phyloP scores from a whole-genome alignment of 2,888 invertebrate species.

The Synanthedon andrenaeformis region DNA sequence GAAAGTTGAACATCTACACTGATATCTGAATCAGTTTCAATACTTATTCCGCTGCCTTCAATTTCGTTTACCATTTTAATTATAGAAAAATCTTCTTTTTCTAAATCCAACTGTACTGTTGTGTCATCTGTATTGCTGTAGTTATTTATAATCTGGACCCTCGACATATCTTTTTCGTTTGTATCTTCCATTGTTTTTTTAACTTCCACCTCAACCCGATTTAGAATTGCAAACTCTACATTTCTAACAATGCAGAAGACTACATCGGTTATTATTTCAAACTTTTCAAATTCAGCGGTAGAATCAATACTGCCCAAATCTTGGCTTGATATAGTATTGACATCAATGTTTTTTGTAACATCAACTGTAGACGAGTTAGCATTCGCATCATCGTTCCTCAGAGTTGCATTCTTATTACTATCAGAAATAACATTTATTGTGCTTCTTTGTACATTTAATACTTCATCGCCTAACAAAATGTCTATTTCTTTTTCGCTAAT shows the following conservation, averaged over 20 bases:
- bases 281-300: constrained; percentile 53
- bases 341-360: not conserved
- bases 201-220: not conserved
- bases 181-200: not conserved
- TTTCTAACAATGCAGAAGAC: constrained; percentile 29
- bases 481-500: too few relatives aligned
- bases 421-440: too few relatives aligned
- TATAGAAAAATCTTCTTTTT: constrained; percentile 38
- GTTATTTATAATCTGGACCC: not conserved
- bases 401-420: too few relatives aligned
- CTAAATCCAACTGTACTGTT: not conserved
- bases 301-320: constrained; percentile 45
- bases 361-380: too few relatives aligned
- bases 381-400: too few relatives aligned
- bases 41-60: constrained; percentile 25
- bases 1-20: constrained; percentile 29
- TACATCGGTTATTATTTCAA: constrained; percentile 43
- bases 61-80: constrained; percentile 39
- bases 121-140: not conserved
- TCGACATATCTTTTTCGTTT: constrained; percentile 1
- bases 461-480: too few relatives aligned
- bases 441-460: too few relatives aligned
- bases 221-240: constrained; percentile 20
- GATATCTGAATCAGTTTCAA: constrained; percentile 32
- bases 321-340: constrained; percentile 19